Evolutionary conservation across 2,888 invertebrate genomes (phyloP).

Genomic region (Plagodis dolabraria): DNA sequence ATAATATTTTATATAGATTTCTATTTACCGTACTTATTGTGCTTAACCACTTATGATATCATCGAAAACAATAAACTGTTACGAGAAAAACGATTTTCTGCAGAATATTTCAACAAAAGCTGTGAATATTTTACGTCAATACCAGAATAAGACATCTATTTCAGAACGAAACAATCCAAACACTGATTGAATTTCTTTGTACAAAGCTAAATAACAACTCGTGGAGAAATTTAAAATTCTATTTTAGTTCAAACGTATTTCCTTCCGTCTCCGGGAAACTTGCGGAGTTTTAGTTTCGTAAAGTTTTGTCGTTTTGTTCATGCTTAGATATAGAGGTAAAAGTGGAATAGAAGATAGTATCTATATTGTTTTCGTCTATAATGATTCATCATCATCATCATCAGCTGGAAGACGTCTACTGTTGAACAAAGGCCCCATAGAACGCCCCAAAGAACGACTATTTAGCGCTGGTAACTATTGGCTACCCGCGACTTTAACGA

Average conservation of each 20-base stretch:
- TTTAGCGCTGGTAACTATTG: too few species aligned
- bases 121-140: neutral
- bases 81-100: neutral
- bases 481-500: too few species aligned
- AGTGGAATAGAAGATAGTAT: too few species aligned
- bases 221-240: slow-evolving; percentile 35
- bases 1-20: too few species aligned
- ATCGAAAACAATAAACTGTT: too few species aligned
- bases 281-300: slow-evolving; percentile 26
- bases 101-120: neutral
- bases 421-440: too few species aligned
- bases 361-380: too few species aligned
- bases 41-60: too few species aligned
- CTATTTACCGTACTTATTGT: too few species aligned
- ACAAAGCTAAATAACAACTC: slow-evolving; percentile 31
- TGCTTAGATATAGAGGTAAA: neutral
- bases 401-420: too few species aligned
- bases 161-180: slow-evolving; percentile 19
- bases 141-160: slow-evolving; percentile 8
- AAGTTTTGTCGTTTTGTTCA: slow-evolving; percentile 30
- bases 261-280: slow-evolving; percentile 21
- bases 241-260: slow-evolving; percentile 36
- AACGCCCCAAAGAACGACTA: too few species aligned
- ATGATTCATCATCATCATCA: too few species aligned
- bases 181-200: slow-evolving; percentile 35